Base-by-base conservation (phyloP, 2,113 vertebrate species). In the Cottus gobio region DNA sequence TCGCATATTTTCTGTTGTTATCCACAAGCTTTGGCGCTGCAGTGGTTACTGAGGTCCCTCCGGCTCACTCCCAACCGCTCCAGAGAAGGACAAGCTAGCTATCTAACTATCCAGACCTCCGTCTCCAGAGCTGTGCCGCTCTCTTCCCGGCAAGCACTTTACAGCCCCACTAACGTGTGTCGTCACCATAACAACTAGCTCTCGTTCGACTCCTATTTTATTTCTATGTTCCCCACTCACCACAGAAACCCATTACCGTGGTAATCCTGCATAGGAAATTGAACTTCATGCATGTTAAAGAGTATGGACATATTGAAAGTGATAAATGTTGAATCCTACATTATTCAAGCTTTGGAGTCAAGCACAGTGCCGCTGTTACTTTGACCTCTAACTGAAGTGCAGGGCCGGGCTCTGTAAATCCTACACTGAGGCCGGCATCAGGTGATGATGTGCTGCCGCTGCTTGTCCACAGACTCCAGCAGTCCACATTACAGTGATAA, bases 401-500 rank as follows among this genome's bases (percentile, higher is more conserved):
- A 62, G 28, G 70, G 34, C 1, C 7, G 46, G 28, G 37, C n/a
- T 73, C 36, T 0, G 11, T 75, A 28, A 75, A 36, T 80, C 54
- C 22, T 7, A 15, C 2, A 26, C 24, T 1, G 8, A 78, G 61
- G 37, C 58, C 62, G 83, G 48, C 48, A 20, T 46, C 66, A 79
- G 71, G 77, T 72, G 69, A 79, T 67, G 52, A 71, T 58, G 70
- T 44, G 73, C 70, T 28, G 61, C 66, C 2, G 37, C 2, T 30
- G 56, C 76, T 26, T 65, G 8, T 73, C 81, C 42, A 68, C 57
- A 10, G 65, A 37, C 56, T 69, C 56, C 56, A 76, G 2, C 62
- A 30, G 63, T 62, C 75, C 10, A 37, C 20, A 16, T 72, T 66
- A 73, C 69, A 62, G 13, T 62, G 68, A 83, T 61, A 84, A 85